phyloP scores from a whole-genome alignment of 2,888 invertebrate species.

The Microplitis manilae region DNA sequence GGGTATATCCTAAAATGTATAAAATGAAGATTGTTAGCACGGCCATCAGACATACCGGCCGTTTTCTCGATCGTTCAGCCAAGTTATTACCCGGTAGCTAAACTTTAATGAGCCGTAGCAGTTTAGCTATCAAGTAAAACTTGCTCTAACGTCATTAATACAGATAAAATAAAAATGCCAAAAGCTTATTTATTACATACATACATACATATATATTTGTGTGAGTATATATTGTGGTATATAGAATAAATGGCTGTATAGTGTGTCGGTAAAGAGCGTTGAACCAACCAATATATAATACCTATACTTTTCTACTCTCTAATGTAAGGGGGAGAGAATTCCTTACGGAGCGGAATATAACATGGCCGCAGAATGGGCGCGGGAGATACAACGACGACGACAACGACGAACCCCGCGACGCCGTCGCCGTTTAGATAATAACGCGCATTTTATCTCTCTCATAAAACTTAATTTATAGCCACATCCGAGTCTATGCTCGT shows the following conservation, averaged over 20 bases:
- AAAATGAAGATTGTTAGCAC: constrained; percentile 1
- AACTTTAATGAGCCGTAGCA: constrained; percentile 20
- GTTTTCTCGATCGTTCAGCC: constrained; percentile 3
- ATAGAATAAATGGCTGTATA: constrained; percentile 3
- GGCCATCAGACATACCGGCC: constrained; percentile 2
- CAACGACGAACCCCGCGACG: constrained; percentile 65
- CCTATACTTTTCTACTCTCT: constrained; percentile 14
- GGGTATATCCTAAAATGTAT: background rate
- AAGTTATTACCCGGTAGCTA: constrained; percentile 31
- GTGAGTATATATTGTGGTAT: constrained; percentile 1
- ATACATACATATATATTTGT: background rate
- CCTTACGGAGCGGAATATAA: constrained; percentile 38
- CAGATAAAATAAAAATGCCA: background rate
- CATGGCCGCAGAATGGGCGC: constrained; percentile 58
- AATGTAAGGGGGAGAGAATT: constrained; percentile 41
- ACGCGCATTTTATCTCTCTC: constrained; percentile 71
- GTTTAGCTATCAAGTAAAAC: constrained; percentile 18
- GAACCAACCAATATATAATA: constrained; percentile 45
- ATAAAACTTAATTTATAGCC: constrained; percentile 71
- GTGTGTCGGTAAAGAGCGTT: constrained; percentile 40
- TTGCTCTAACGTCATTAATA: background rate
- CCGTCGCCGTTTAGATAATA: constrained; percentile 71
- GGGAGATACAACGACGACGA: constrained; percentile 42
- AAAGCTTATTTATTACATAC: background rate
- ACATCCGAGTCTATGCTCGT: constrained; percentile 68